Base-by-base conservation (phyloP, 2,113 vertebrate species). In the Ammodytes dubius region DNA sequence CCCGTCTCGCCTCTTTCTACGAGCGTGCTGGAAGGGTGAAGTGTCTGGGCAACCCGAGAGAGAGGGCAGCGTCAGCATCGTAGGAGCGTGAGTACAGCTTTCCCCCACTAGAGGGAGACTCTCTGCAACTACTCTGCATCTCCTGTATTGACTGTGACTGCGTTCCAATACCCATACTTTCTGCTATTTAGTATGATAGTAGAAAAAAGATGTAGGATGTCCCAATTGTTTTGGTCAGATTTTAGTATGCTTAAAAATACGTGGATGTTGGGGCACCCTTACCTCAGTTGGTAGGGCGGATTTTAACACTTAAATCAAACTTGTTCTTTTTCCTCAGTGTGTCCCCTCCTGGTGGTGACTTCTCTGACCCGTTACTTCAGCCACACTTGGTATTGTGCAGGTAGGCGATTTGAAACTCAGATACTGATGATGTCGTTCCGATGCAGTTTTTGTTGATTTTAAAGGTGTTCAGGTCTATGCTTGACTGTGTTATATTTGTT, bases 341-440 rank as follows among this genome's bases (percentile, higher is more conserved):
- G 27, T 99, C 98, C 50, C 98, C 98, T 47, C 98, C 98, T 92
- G 97, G 98, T 92, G 98, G 98, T 87, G 98, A 99, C 90, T 99
- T 99, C 94, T 99, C 98, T 57, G 98, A 99, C 89, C 98, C 8
- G 98, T 99, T 77, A 99, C 98, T 54, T 99, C 98, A 86, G 98
- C 98, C 82, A 99, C 98, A 2, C 95, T 99, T 79, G 97, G 98
- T 87, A 99, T 99, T 64, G 98, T 99, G 66, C 98, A 99, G 93
- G 95, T 95, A 91, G 79, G 68, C 45, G 0, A 27, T 66, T 27
- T 27, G 0, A 35, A 10, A 5, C 17, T 79, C 47, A 53, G 6
- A 43, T 7, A 6, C 4, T 12, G 2, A 17, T 40, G 27, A 27
- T 27, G 27, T 27, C 27, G 2, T 27, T 27, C 27, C 27, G 27